phyloP scores from a whole-genome alignment of 2,797 vertebrate genomes.

The Crax fasciolata region DNA sequence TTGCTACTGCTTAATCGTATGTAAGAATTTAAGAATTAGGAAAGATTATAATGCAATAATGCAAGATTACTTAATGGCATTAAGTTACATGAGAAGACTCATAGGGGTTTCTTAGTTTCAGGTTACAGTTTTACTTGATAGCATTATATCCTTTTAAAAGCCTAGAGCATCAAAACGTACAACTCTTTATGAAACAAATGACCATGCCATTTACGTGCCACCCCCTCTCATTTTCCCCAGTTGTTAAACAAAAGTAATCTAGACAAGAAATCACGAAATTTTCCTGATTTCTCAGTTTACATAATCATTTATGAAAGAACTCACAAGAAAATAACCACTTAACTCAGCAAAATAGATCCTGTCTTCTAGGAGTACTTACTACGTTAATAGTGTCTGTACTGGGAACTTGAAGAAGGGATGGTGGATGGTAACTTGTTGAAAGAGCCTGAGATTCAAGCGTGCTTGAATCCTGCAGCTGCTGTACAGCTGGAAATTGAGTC shows the following conservation, averaged over 20 bases:
- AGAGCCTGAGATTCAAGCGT: constrained; percentile 97
- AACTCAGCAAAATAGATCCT: neutral
- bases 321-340: neutral
- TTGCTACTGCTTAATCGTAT: neutral
- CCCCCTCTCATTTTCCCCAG: neutral
- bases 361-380: constrained; percentile 74
- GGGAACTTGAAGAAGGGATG: constrained; percentile 90
- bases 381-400: constrained; percentile 82
- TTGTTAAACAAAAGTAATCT: neutral
- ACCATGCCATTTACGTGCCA: neutral
- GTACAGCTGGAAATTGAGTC: constrained; percentile 91
- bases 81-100: neutral
- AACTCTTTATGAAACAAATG: neutral
- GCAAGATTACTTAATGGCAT: neutral
- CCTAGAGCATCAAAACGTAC: neutral
- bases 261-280: neutral
- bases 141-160: neutral
- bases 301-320: neutral
- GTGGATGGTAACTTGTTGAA: constrained; percentile 93
- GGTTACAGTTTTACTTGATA: neutral
- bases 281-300: neutral
- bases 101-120: neutral
- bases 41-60: neutral
- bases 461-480: constrained; percentile 99
- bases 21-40: neutral